Base-by-base conservation (phyloP, 2,888 invertebrate genomes). In the Agrochola lota region DNA sequence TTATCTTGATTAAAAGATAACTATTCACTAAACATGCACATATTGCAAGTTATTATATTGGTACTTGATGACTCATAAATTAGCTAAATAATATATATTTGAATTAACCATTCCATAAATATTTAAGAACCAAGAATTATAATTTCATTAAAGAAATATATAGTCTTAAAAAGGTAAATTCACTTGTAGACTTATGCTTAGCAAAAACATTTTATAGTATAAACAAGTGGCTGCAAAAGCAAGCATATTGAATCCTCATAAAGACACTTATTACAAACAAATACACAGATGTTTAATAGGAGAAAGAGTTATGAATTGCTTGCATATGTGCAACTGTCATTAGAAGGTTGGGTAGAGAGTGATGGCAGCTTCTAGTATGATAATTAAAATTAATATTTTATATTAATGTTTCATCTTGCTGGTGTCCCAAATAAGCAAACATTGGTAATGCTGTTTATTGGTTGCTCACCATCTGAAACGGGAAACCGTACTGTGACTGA, bases 281-380 rank as follows among this genome's bases (percentile, higher is more conserved):
- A 80, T 80, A 23, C 55, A 63, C 69, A 74, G 60, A 64, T 77
- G 69, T 64, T 76, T 30, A 15, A 52, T 17, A 43, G 43, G 5
- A 71, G 74, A 74, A 74, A 84, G 64, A 69, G 26, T 74, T 40
- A 80, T 71, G 80, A 77, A 80, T 74, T 1, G 20, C 68, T 17
- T 46, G 68, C 80, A 74, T 62, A 73, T 69, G 60, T 80, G 71
- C 76, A 76, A 68, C 64, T 59, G 73, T 74, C 80, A 74, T n/a
- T 76, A 23, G 30, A 57, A 46, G 69, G 72, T 69, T 72, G 59
- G 49, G 20, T 60, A 64, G 71, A 57, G 73, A 71, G 26, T 64
- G 57, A 74, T 57, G 43, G 23, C 43, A 35, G 30, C 52, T 49
- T 67, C 40, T 63, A 20, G 49, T 20, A n/a, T 26, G 2, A 55